phyloP scores from a whole-genome alignment of 2,797 vertebrate species.

The Pipistrellus nathusii region DNA sequence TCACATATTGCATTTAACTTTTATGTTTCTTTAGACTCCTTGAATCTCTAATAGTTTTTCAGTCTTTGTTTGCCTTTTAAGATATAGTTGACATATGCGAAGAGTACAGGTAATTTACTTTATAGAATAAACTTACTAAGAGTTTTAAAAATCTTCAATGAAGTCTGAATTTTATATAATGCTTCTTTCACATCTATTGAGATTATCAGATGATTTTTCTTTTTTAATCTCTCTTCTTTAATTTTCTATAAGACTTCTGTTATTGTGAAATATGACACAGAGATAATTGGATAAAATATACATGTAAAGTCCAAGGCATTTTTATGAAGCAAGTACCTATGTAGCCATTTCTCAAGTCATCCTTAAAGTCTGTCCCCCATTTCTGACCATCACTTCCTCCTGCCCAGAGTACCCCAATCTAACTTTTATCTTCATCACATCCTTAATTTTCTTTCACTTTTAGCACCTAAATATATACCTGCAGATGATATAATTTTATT shows the following conservation, averaged over 20 bases:
- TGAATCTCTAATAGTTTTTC: background rate
- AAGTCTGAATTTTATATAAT: background rate
- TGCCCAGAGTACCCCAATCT: background rate
- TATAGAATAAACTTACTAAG: constrained; percentile 10
- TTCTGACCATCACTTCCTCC: too few relatives aligned
- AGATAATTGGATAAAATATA: background rate
- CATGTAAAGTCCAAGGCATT: background rate
- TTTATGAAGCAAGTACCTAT: background rate
- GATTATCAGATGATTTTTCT: background rate
- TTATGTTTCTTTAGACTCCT: background rate
- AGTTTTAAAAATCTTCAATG: background rate
- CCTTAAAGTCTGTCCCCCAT: rapidly evolving
- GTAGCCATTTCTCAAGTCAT: rapidly evolving
- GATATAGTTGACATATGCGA: background rate
- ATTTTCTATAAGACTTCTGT: background rate
- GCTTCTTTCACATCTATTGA: background rate
- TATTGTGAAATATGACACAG: background rate
- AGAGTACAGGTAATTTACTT: background rate
- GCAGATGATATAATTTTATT: background rate
- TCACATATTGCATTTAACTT: background rate
- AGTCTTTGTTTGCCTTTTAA: background rate
- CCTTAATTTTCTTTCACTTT: background rate
- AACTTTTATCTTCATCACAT: background rate
- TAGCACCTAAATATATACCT: background rate
- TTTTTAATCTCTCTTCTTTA: background rate